Percentiles rank a stretch among this genome's conserved stretches.
Conservation (phyloP, 2,797 vertebrate species). For the Galagoides demidoff region DNA sequence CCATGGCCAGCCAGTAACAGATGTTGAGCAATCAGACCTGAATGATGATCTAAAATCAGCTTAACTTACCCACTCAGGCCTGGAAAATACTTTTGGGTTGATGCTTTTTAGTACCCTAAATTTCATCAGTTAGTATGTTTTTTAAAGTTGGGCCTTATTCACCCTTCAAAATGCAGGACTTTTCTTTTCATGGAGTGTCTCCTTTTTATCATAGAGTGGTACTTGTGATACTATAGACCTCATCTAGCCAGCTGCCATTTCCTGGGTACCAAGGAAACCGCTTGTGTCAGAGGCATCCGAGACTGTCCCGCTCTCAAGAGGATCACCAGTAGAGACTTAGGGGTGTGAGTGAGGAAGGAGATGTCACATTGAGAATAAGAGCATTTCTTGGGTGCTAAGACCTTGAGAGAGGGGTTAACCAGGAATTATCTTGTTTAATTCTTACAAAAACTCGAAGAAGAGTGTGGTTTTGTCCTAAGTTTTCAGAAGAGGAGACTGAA, state of each 20-base stretch:
- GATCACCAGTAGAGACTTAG: neutral
- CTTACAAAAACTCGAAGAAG: neutral
- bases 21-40: neutral
- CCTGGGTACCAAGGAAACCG: neutral
- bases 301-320: neutral
- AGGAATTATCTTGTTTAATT: slow-evolving; percentile 27
- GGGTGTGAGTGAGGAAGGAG: neutral
- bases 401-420: neutral
- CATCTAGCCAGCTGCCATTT: neutral
- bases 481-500: slow-evolving; percentile 22
- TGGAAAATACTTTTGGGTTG: neutral
- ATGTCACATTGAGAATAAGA: neutral
- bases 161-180: slow-evolving; percentile 19
- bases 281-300: neutral
- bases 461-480: neutral
- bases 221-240: neutral
- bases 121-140: neutral
- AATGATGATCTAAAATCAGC: neutral
- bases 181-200: neutral
- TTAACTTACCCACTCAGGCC: neutral
- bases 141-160: slow-evolving; percentile 10
- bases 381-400: neutral
- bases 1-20: neutral
- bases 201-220: neutral
- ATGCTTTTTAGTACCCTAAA: neutral